Conservation (phyloP, 1,140 invertebrate genomes). For the Cydia strobilella region DNA sequence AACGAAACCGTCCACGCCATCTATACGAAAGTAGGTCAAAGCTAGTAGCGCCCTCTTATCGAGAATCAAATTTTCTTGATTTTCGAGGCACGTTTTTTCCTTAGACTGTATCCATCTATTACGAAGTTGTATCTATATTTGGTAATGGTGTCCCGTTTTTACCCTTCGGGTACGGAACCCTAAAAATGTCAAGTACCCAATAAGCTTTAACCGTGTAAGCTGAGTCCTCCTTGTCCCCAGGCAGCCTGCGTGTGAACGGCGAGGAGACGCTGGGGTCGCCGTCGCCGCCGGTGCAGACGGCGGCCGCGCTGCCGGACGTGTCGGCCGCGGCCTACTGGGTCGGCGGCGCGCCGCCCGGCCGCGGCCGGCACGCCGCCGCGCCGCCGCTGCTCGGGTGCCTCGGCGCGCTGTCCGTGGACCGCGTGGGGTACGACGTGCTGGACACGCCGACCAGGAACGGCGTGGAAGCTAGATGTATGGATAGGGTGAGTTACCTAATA, state of each 20-base stretch:
- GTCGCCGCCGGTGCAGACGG: conserved; percentile 80
- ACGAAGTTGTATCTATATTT: no score
- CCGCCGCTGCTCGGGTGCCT: conserved; percentile 89
- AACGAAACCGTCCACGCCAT: no score
- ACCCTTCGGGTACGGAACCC: no score
- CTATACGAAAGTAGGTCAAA: no score
- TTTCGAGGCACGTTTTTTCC: no score
- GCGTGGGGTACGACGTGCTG: conserved; percentile 80
- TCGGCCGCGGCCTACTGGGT: conserved; percentile 85
- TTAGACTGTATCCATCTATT: no score
- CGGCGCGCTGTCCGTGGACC: conserved; percentile 87
- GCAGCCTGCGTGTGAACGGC: conserved; percentile 85
- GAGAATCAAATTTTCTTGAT: no score
- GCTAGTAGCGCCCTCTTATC: no score
- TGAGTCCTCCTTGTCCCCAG: conserved; percentile 62
- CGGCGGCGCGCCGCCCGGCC: conserved; percentile 85
- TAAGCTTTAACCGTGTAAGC: conserved; percentile 33
- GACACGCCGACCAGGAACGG: conserved; percentile 86
- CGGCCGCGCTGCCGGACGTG: conserved; percentile 83
- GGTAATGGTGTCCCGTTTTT: no score
- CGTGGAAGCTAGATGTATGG: conserved; percentile 84
- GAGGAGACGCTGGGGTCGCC: conserved; percentile 85
- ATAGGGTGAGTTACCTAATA: conserved; percentile 86
- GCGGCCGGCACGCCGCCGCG: no score
- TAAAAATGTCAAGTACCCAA: no score